A percentile compares a stretch with the other conserved stretches of the same genome.
Evolutionary conservation across 2,797 vertebrate species (phyloP).

Genomic region (Vespertilio murinus): DNA sequence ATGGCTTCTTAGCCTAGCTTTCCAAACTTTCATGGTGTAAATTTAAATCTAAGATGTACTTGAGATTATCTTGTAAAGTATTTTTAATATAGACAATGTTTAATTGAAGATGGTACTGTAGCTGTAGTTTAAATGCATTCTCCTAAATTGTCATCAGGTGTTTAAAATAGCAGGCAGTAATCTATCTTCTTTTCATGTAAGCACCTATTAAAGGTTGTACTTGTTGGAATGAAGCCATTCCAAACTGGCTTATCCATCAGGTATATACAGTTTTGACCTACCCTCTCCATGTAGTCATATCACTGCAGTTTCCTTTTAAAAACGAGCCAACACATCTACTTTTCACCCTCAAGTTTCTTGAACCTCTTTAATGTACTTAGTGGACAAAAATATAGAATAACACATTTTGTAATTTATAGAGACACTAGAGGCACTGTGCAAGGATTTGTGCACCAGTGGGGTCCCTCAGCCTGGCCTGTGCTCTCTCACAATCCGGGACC

Average conservation of each 20-base stretch:
- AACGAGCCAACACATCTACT: conserved; percentile 17
- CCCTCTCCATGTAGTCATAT: not conserved
- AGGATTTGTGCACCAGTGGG: too few relatives aligned
- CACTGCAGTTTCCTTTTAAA: conserved; percentile 17
- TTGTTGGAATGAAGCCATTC: conserved; percentile 55
- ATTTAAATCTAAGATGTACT: conserved; percentile 57
- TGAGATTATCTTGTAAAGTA: conserved; percentile 39
- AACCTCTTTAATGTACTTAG: not conserved
- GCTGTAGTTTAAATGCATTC: not conserved
- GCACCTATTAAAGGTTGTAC: conserved; percentile 41
- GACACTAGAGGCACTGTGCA: not conserved
- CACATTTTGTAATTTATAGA: not conserved
- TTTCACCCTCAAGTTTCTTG: not conserved
- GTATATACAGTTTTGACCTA: not conserved
- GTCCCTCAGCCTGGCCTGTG: too few relatives aligned
- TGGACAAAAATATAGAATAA: not conserved
- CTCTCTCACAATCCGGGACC: too few relatives aligned
- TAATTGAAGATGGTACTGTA: conserved; percentile 56
- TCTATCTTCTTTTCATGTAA: conserved; percentile 17
- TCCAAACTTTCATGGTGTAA: conserved; percentile 35
- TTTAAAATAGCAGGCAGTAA: conserved; percentile 46
- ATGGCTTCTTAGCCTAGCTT: conserved; percentile 36
- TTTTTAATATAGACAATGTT: conserved; percentile 22
- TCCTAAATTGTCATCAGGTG: conserved; percentile 50
- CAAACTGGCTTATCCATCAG: conserved; percentile 4